Base-by-base conservation (phyloP, 2,797 vertebrate genomes). In the Acanthurus tractus region DNA sequence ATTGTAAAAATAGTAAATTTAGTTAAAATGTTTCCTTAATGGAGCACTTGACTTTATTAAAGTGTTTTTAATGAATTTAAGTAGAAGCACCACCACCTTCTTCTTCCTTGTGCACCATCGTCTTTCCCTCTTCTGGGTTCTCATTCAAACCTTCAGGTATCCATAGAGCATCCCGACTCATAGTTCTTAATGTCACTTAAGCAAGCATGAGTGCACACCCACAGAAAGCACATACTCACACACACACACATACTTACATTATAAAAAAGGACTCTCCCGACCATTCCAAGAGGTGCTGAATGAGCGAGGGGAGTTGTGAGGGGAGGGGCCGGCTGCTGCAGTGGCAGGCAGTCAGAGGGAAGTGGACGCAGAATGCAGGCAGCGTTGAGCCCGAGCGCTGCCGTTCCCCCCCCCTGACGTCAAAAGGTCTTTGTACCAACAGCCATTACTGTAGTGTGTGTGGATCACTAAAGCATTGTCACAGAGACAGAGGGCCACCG, bases 351-450 rank as follows among this genome's bases (percentile, higher is more conserved):
- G 85, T 84, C 67, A 11, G 81, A 90, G 74, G 78, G 63, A 80
- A 74, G 85, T 71, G 84, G 77, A 87, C 11, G 64, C 82, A 74
- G 85, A 81, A 74, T 74, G 74, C 64, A 67, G 70, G 57, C 76
- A 49, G 83, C 52, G 11, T 63, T 70, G 76, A 84, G 71, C 36
- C 68, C 34, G 53, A 82, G 83, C 13, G 12, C 76, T 48, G 66
- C 68, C 38, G 9, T 20, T 2, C 62, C n/a, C 73, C 46, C 46
- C 49, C 7, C 14, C 64, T 45, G 2, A 74, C 70, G 84, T 93
- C 90, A 93, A 93, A 93, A 89, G 91, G 83, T 88, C 92, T 92
- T 93, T 92, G 92, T 93, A 90, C 89, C 82, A 54, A 23, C 82
- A 70, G 76, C 81, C 79, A 63, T 89, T 85, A 89, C 88, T 88